Base-by-base conservation (phyloP, 2,113 vertebrate genomes). In the Menidia beryllina region DNA sequence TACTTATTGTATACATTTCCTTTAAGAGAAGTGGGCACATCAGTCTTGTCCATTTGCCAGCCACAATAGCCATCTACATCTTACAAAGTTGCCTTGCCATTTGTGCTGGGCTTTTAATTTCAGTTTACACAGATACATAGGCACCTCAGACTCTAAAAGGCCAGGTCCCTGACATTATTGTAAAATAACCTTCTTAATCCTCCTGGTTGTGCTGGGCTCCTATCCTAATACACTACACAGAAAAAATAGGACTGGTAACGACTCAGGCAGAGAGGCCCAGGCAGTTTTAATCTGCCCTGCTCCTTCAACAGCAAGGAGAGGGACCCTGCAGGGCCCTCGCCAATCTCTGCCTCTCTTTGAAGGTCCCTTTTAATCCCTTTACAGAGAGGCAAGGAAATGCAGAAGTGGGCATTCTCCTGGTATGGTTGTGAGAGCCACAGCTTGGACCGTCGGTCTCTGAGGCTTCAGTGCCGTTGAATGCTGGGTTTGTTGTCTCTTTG, bases 361-460 rank as follows among this genome's bases (percentile, higher is more conserved):
- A 92, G 82, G 86, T 81, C 83, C 77, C 76, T 60, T n/a, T 76
- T 94, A 92, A 94, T 93, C 91, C 90, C 75, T 79, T 91, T 88
- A 85, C 72, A 78, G 58, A 65, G 83, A 74, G 70, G 72, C 72
- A 70, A 79, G 82, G 64, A 73, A 81, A 85, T 86, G 65, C 81
- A 88, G 73, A 84, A 70, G 53, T 83, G 71, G 70, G 54, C 23
- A 52, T 55, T 57, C 52, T 67, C 54, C 39, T 30, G 55, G 41
- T 45, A 68, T 25, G 26, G 41, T 59, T 62, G 55, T 56, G 12
- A 54, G 59, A 47, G 51, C 65, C 30, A 64, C 8, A 41, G 77
- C 86, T 72, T 62, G 69, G 13, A 71, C 48, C 50, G 15, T 47
- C 24, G 12, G 38, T 79, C 54, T 73, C 63, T 38, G 57, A 63